These are phyloP conservation scores for Drosophila ezoana DNA, from an alignment of 2,888 invertebrate genomes.

Conservation along the genomic window DNA sequence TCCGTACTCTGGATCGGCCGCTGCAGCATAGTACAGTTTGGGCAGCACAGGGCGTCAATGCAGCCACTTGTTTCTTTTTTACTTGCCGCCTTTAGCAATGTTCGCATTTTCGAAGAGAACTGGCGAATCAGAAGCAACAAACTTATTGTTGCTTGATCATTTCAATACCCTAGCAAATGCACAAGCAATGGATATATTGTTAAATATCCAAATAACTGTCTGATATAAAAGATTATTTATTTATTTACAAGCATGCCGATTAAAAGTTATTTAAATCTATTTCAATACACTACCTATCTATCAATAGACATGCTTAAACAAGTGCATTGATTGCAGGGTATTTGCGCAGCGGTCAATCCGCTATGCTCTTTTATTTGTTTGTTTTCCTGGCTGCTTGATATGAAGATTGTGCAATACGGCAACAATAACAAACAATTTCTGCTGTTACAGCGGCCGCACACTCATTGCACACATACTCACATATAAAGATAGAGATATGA, in stretches of 20 bases:
- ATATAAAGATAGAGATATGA: slow-evolving; percentile 6
- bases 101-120: slow-evolving; percentile 6
- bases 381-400: slow-evolving; percentile 52
- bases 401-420: slow-evolving; percentile 74
- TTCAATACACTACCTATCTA: neutral
- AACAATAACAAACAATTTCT: slow-evolving; percentile 70
- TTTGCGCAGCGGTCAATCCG: neutral
- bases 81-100: neutral
- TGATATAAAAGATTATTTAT: neutral
- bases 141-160: slow-evolving; percentile 7
- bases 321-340: slow-evolving; percentile 12
- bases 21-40: slow-evolving; percentile 31
- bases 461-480: slow-evolving; percentile 35
- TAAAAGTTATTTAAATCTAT: neutral
- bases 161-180: slow-evolving; percentile 20
- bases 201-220: neutral
- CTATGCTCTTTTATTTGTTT: slow-evolving; percentile 21
- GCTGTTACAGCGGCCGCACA: slow-evolving; percentile 50
- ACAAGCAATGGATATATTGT: neutral
- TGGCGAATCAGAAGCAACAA: slow-evolving; percentile 3
- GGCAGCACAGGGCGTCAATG: slow-evolving; percentile 17
- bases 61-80: slow-evolving; percentile 39
- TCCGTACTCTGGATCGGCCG: neutral
- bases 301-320: neutral
- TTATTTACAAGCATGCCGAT: neutral